Evolutionary conservation across 2,113 vertebrate species (phyloP), one percentile per base, ranked within the genome.

Genomic region (Camarhynchus parvulus): DNA sequence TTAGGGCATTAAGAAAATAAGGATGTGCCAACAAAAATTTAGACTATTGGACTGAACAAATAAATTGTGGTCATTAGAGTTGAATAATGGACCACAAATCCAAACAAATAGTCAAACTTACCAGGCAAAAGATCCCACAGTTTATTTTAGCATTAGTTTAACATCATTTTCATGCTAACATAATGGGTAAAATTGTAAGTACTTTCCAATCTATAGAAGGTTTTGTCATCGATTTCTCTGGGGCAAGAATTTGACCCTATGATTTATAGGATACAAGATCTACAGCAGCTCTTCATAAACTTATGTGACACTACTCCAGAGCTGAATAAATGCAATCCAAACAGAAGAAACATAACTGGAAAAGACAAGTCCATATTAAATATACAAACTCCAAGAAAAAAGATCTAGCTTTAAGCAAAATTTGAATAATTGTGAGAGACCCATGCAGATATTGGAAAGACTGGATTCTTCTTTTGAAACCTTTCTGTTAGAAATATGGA

Each of bases 101-200:
- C 90, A 95, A 96, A 97, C 86, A 96, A 93, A 92, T 61, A 96
- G 90, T 93, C 85, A 83, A 72, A 86, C 28, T 66, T 90, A 89
- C 15, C 30, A 88, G 31, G 53, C 61, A 84, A 94, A 93, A 90
- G 56, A 69, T 82, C 73, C 73, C 73, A 87, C 49, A 50, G 86
- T 96, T 96, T 95, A 89, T 93, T 95, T 94, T 96, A 90, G 76
- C 73, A 58, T 82, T 92, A 80, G 53, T 93, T 92, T 61, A 90
- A 75, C 19, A 20, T 90, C 53, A 84, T 61, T 92, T 90, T 78
- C 2, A 0, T 94, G 83, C 73, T 64, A 89, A 87, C 76, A 62
- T 41, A 88, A 86, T 28, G 68, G n/a, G 56, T 19, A 35, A 96
- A 94, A 90, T 64, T 3, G 2, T 91, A 88, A 95, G 67, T 90